These are phyloP conservation scores for Trichechus manatus DNA, from an alignment of 2,113 vertebrate species.

Conservation along the genomic window DNA sequence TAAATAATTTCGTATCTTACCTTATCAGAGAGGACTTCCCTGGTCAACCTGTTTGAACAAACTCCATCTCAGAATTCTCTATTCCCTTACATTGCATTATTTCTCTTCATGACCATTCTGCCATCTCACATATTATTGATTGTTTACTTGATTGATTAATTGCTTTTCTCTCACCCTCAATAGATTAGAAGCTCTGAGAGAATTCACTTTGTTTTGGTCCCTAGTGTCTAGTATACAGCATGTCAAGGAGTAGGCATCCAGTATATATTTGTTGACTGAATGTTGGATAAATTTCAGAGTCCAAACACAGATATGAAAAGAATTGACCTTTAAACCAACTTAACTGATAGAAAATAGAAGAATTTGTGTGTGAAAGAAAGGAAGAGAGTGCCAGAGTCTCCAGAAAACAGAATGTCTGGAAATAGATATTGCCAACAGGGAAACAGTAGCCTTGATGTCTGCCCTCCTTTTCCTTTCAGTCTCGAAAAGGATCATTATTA, in stretches of 20 bases:
- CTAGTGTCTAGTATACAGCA: neutral
- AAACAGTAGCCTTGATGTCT: neutral
- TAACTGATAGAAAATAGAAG: neutral
- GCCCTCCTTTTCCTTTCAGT: neutral
- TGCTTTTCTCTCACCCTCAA: neutral
- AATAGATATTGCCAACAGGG: neutral
- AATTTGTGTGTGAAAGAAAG: neutral
- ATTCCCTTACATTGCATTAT: neutral
- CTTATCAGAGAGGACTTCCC: neutral
- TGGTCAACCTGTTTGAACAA: neutral
- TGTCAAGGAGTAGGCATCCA: neutral
- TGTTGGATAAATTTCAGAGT: neutral
- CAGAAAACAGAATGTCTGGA: neutral
- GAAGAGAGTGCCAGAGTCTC: neutral
- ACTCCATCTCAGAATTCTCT: neutral
- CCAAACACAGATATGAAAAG: neutral
- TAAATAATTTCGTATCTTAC: neutral
- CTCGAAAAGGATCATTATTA: neutral
- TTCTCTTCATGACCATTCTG: neutral
- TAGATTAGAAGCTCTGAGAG: neutral
- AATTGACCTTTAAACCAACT: neutral
- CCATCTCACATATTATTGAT: neutral
- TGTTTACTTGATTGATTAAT: neutral
- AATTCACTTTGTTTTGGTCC: neutral
- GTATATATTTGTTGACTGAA: neutral